phyloP scores from a whole-genome alignment of 2,113 vertebrate genomes.

The Rhinolophus ferrumequinum region DNA sequence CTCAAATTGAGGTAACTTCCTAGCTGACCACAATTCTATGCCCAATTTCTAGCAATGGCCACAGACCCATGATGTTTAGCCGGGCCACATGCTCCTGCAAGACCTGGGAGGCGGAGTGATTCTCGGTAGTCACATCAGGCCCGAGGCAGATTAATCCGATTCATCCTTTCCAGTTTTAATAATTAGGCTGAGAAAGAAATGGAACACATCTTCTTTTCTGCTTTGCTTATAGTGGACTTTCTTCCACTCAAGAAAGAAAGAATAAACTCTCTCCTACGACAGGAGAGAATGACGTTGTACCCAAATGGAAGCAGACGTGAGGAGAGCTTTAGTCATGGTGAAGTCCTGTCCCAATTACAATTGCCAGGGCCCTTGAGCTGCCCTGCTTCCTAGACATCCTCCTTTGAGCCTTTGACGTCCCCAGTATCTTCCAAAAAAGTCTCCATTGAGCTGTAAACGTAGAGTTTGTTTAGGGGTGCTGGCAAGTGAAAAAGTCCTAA shows the following conservation, averaged over 20 bases:
- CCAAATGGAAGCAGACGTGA: neutral
- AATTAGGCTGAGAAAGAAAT: neutral
- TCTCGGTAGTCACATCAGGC: neutral
- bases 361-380: neutral
- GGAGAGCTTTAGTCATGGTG: neutral
- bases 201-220: accelerated
- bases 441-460: neutral
- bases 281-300: neutral
- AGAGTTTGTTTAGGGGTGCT: neutral
- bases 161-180: neutral
- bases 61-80: neutral
- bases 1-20: neutral
- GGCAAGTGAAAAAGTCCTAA: neutral
- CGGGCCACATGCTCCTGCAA: neutral
- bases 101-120: accelerated
- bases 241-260: neutral
- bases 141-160: neutral
- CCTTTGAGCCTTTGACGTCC: neutral
- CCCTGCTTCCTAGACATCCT: neutral
- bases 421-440: neutral
- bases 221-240: neutral
- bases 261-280: neutral
- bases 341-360: neutral
- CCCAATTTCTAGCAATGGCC: neutral
- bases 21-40: neutral